These are phyloP conservation scores for Apeira syringaria DNA, from an alignment of 2,888 invertebrate species.

Conservation along the genomic window DNA sequence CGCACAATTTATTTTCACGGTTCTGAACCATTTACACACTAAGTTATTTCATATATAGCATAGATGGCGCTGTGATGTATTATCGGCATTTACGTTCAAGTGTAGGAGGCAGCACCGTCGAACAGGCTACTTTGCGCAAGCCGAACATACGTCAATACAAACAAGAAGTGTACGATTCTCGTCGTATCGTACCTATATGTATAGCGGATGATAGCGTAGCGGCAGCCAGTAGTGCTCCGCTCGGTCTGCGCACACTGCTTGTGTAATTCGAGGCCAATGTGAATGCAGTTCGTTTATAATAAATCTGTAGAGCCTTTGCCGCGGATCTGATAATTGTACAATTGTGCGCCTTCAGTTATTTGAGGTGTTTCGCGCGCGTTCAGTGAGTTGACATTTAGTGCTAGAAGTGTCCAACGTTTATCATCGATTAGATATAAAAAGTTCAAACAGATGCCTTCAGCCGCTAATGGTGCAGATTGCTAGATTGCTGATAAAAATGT, in stretches of 20 bases:
- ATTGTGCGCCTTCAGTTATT: conserved; percentile 50
- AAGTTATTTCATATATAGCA: neutral
- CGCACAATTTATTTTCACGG: too few relatives aligned
- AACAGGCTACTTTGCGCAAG: conserved; percentile 54
- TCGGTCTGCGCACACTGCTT: conserved; percentile 68
- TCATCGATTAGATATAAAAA: conserved; percentile 52
- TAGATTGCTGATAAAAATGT: conserved; percentile 56
- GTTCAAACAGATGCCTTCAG: conserved; percentile 46
- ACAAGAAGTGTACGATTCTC: conserved; percentile 63
- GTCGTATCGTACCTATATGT: conserved; percentile 50
- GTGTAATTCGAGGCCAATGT: conserved; percentile 67
- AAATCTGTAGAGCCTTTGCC: conserved; percentile 50
- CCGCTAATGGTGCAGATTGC: conserved; percentile 50
- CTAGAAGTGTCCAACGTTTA: conserved; percentile 45
- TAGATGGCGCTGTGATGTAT: conserved; percentile 38
- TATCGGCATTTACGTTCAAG: conserved; percentile 16
- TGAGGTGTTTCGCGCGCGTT: conserved; percentile 37
- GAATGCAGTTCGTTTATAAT: conserved; percentile 53
- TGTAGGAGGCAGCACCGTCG: conserved; percentile 42
- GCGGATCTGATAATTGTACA: conserved; percentile 61
- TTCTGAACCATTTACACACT: too few relatives aligned
- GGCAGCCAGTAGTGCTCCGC: conserved; percentile 65
- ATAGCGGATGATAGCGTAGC: conserved; percentile 67
- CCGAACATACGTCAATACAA: conserved; percentile 75
- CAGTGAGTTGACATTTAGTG: conserved; percentile 52